These are phyloP conservation scores for Scolopax mira DNA, from an alignment of 2,113 vertebrate genomes.

Conservation along the genomic window DNA sequence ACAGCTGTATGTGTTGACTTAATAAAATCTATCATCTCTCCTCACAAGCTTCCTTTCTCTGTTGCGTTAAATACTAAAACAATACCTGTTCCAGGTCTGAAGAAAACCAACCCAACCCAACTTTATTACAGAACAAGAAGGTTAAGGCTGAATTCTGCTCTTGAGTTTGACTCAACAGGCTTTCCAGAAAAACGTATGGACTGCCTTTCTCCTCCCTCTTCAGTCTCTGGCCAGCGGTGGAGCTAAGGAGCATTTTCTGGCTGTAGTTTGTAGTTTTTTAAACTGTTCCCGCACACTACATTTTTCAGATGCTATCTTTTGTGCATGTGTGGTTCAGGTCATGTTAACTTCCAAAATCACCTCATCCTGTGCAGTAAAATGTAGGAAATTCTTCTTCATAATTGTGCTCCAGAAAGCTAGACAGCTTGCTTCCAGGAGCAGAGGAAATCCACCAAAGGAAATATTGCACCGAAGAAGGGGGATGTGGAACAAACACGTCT, in stretches of 20 bases:
- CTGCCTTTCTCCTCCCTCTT: neutral
- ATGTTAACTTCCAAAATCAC: neutral
- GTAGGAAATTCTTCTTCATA: constrained; percentile 1
- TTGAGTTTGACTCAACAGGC: neutral
- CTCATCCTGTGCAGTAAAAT: constrained; percentile 3
- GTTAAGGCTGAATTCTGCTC: neutral
- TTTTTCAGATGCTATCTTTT: neutral
- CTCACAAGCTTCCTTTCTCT: neutral
- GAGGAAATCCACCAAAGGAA: constrained; percentile 53
- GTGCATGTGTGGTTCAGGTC: neutral
- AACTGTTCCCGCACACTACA: neutral
- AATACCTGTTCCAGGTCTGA: neutral
- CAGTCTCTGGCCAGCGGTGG: neutral
- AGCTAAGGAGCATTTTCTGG: neutral
- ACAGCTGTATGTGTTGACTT: neutral
- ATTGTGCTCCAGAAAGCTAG: neutral
- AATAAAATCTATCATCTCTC: neutral
- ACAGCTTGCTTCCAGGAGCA: constrained; percentile 30
- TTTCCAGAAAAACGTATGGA: neutral
- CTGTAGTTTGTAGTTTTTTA: neutral
- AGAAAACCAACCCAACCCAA: neutral
- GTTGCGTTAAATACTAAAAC: neutral
- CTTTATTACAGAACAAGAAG: neutral
- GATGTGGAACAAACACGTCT: neutral
- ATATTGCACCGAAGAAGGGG: neutral